These are phyloP conservation scores for Drosophila sproati DNA, from an alignment of 1,140 invertebrate genomes.

Conservation along the genomic window DNA sequence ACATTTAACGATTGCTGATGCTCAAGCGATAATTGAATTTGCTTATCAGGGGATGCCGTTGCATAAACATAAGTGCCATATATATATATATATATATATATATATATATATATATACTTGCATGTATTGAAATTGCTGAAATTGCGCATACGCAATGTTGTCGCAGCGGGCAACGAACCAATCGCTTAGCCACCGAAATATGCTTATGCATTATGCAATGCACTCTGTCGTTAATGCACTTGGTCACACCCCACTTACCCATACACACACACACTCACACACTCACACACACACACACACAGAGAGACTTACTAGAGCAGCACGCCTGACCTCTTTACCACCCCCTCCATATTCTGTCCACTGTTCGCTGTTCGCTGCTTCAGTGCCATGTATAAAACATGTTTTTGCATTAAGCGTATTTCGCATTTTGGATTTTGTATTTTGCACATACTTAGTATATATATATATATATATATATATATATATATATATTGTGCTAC, in stretches of 20 bases:
- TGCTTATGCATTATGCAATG: conserved; percentile 51
- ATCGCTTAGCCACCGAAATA: conserved; percentile 32
- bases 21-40: conserved; percentile 47
- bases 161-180: conserved; percentile 13
- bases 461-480: neutral
- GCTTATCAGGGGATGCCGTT: conserved; percentile 31
- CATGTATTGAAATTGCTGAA: conserved; percentile 29
- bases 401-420: conserved; percentile 49
- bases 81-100: neutral
- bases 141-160: conserved; percentile 33
- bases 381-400: conserved; percentile 46
- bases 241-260: conserved; percentile 20
- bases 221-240: conserved; percentile 47
- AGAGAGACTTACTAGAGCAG: neutral
- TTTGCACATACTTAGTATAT: conserved; percentile 14
- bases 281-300: too few relatives aligned
- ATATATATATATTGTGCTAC: conserved; percentile 30
- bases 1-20: conserved; percentile 17
- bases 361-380: neutral
- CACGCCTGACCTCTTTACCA: conserved; percentile 4
- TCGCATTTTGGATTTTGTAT: conserved; percentile 51
- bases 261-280: neutral
- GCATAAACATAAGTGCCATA: conserved; percentile 17
- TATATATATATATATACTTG: neutral
- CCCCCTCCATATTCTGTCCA: neutral